These are phyloP conservation scores for Gephyroberyx darwinii DNA, from an alignment of 2,797 vertebrate genomes.

Conservation along the genomic window DNA sequence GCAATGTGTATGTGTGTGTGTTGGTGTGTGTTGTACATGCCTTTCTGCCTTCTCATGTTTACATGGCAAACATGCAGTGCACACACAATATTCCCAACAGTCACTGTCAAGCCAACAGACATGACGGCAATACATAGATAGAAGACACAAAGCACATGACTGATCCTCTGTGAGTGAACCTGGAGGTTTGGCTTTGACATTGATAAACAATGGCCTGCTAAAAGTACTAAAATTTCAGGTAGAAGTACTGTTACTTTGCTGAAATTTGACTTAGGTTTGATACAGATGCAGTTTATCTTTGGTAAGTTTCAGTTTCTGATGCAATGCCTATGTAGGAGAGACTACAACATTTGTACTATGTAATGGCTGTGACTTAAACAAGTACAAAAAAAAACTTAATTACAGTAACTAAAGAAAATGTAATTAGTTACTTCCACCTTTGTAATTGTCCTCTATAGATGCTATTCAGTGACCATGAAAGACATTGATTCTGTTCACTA, in stretches of 20 bases:
- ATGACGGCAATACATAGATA: neutral
- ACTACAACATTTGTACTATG: no score
- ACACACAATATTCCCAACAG: neutral
- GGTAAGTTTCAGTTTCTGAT: no score
- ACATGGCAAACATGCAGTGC: no score
- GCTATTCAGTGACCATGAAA: slow-evolving; percentile 10
- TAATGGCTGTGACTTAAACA: no score
- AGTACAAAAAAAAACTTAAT: no score
- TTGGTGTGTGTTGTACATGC: neutral
- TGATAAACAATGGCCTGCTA: slow-evolving; percentile 22
- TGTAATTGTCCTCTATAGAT: neutral
- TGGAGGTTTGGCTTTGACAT: slow-evolving; percentile 17
- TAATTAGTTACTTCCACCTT: no score
- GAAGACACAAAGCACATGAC: slow-evolving; percentile 17
- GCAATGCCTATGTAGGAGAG: no score
- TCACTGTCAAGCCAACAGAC: neutral
- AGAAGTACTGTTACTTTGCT: no score
- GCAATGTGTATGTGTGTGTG: neutral
- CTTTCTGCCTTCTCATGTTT: neutral
- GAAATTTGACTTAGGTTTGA: no score
- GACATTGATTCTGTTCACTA: neutral
- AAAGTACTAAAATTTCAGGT: no score
- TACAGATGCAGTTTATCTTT: no score
- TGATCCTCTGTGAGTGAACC: slow-evolving; percentile 24
- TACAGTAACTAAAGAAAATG: no score